phyloP scores from a whole-genome alignment of 2,113 vertebrate genomes.

The Brachyistius frenatus region DNA sequence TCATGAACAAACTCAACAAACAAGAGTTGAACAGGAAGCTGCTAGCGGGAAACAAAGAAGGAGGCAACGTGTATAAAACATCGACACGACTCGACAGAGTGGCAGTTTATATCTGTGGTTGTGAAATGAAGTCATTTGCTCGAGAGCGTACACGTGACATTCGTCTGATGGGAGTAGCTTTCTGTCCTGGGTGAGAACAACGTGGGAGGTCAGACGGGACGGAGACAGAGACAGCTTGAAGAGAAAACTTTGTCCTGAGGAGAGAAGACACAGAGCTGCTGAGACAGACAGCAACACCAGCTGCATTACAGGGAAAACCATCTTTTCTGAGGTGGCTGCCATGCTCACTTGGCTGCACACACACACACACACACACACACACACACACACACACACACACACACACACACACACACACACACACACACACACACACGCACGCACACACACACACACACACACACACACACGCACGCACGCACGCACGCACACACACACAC shows the following conservation, averaged over 20 bases:
- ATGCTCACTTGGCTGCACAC: not conserved
- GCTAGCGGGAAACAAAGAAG: too few species aligned
- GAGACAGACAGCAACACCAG: constrained; percentile 19
- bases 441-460: not conserved
- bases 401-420: constrained; percentile 12
- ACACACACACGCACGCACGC: not conserved
- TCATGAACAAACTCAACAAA: too few species aligned
- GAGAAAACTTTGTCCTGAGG: not conserved
- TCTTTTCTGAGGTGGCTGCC: constrained; percentile 9
- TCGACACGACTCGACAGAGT: too few species aligned
- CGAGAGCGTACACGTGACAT: too few species aligned
- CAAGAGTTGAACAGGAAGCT: too few species aligned
- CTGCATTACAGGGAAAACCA: constrained; percentile 20
- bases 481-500: constrained; percentile 13
- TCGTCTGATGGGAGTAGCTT: not conserved
- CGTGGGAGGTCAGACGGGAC: not conserved
- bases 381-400: not conserved
- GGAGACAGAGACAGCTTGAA: constrained; percentile 3
- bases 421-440: constrained; percentile 12
- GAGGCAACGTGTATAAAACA: too few species aligned
- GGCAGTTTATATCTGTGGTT: too few species aligned
- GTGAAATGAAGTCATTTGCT: too few species aligned
- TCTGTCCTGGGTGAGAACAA: not conserved
- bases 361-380: constrained; percentile 1
- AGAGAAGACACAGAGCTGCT: not conserved